Conservation (phyloP, 2,113 vertebrate species). For the Opisthocomus hoazin region DNA sequence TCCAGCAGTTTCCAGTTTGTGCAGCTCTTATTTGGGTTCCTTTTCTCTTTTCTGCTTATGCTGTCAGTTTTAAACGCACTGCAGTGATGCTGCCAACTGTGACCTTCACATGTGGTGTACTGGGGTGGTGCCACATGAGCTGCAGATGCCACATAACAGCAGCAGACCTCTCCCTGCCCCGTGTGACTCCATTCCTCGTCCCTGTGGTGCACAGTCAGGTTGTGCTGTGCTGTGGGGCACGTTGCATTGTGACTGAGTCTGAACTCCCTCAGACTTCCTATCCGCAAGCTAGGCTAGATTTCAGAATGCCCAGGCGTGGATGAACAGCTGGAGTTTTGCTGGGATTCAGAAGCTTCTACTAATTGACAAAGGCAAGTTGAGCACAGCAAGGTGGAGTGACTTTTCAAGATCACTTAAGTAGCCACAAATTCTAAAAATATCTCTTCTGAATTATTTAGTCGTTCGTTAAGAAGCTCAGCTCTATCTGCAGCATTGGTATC, state of each 20-base stretch:
- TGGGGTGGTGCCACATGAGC: rapidly evolving
- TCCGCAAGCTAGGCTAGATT: not conserved
- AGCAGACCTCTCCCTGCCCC: rapidly evolving
- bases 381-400: not conserved
- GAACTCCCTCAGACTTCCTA: not conserved
- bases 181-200: not conserved
- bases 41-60: not conserved
- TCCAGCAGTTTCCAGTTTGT: not conserved
- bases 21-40: not conserved
- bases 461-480: not conserved
- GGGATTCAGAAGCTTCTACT: not conserved
- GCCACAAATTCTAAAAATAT: not conserved
- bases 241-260: not conserved
- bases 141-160: not conserved
- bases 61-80: not conserved
- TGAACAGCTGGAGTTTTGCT: not conserved
- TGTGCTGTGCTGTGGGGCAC: not conserved
- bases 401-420: not conserved
- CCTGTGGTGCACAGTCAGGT: not conserved
- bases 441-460: not conserved
- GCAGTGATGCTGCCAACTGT: not conserved
- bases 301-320: not conserved
- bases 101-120: rapidly evolving
- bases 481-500: not conserved
- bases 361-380: not conserved